Percentiles rank a stretch among this genome's conserved stretches.
Evolutionary conservation across 2,113 vertebrate species (phyloP).

Genomic region (Petromus typicus): DNA sequence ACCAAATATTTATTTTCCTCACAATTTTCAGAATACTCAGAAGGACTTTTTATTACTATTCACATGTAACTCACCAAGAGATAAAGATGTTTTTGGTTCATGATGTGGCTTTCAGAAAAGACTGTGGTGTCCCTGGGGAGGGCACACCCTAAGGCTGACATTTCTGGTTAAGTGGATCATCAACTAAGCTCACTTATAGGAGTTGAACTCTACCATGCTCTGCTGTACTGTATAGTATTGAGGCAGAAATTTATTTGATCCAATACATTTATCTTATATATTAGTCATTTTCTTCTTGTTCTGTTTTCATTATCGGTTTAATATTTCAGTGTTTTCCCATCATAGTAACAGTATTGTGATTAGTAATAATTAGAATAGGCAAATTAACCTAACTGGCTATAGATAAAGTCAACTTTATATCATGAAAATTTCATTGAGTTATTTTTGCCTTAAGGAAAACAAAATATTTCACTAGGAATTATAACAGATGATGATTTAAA

Average conservation of each 20-base stretch:
- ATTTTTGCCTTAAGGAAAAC: constrained; percentile 37
- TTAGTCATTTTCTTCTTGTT: constrained; percentile 19
- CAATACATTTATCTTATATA: background rate
- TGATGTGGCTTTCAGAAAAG: background rate
- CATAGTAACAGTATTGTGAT: background rate
- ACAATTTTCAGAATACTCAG: constrained; percentile 43
- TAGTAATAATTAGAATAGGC: background rate
- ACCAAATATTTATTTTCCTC: background rate
- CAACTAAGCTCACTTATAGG: constrained; percentile 50
- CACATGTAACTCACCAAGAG: constrained; percentile 70
- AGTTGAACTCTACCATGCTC: constrained; percentile 49
- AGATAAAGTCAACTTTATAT: background rate
- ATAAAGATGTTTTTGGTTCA: constrained; percentile 51
- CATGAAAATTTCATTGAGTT: constrained; percentile 37
- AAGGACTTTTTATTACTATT: constrained; percentile 58
- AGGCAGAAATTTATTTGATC: constrained; percentile 42
- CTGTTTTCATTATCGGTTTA: background rate
- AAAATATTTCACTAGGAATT: background rate
- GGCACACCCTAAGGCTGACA: background rate
- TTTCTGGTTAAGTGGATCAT: constrained; percentile 66
- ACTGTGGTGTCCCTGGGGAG: background rate
- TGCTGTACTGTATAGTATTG: background rate
- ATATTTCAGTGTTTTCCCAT: background rate
- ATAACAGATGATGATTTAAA: background rate
- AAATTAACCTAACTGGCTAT: background rate